Conservation (phyloP, 2,888 invertebrate species). For the Diarsia rubi region DNA sequence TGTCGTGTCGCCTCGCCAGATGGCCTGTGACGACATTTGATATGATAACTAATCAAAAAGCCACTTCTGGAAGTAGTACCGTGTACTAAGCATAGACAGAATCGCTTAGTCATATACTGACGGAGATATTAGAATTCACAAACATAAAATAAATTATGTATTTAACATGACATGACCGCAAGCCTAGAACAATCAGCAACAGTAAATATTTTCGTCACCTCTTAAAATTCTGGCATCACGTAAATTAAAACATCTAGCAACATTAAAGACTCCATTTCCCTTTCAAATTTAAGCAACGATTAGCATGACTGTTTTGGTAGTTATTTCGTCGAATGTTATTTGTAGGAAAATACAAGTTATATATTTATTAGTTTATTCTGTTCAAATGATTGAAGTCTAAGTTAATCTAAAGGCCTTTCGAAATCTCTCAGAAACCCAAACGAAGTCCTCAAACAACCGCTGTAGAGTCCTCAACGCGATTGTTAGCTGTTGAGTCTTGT, state of each 20-base stretch:
- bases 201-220: conserved; percentile 9
- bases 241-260: conserved; percentile 6
- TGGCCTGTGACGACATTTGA: conserved; percentile 30
- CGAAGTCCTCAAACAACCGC: conserved; percentile 9
- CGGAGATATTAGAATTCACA: not conserved
- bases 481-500: conserved; percentile 13
- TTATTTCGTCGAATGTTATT: conserved; percentile 6
- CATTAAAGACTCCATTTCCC: not conserved
- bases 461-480: not conserved
- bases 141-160: not conserved
- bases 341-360: conserved; percentile 14
- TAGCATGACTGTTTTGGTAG: not conserved
- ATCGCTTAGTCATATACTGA: conserved; percentile 3
- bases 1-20: conserved; percentile 31
- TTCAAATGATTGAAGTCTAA: not conserved
- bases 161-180: not conserved
- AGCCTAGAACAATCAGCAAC: not conserved
- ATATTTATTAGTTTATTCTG: conserved; percentile 5
- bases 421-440: not conserved
- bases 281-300: conserved; percentile 1
- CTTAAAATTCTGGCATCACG: not conserved
- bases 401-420: not conserved
- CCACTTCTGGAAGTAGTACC: conserved; percentile 13
- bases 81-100: not conserved
- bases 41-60: conserved; percentile 21